A percentile compares a stretch with the other conserved stretches of the same genome.
phyloP scores from a whole-genome alignment of 2,113 vertebrate species.

The Carassius auratus region DNA sequence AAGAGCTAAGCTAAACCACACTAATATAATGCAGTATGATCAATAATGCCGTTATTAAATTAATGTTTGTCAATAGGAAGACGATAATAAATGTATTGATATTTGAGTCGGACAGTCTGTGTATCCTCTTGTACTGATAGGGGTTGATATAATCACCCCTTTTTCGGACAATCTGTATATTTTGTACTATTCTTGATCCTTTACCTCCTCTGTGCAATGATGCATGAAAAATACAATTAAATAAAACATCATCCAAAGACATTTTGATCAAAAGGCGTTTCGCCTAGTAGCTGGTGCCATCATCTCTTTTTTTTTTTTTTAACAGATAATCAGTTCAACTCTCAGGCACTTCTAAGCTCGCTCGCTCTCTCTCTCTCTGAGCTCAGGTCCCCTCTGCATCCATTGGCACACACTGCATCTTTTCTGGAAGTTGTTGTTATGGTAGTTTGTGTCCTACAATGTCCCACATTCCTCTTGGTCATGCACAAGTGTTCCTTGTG shows the following conservation, averaged over 20 bases:
- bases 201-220: constrained; percentile 45
- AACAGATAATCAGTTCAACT: constrained; percentile 48
- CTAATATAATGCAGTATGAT: not conserved
- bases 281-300: constrained; percentile 50
- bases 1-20: not conserved
- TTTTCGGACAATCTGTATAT: not conserved
- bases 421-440: constrained; percentile 7
- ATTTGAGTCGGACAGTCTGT: constrained; percentile 26
- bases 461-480: not conserved
- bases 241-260: constrained; percentile 20
- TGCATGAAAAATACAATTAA: constrained; percentile 37
- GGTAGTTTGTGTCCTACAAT: not conserved
- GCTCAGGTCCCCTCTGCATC: constrained; percentile 19
- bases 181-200: constrained; percentile 30
- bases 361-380: constrained; percentile 18
- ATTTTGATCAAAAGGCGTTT: constrained; percentile 61
- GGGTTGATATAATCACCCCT: not conserved
- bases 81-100: constrained; percentile 28
- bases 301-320: constrained; percentile 39
- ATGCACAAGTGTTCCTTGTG: not conserved
- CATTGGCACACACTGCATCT: constrained; percentile 65
- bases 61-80: not conserved
- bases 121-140: not conserved
- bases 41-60: constrained; percentile 23
- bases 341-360: constrained; percentile 73